phyloP scores from a whole-genome alignment of 2,797 vertebrate species.

The Pseudochirops cupreus region DNA sequence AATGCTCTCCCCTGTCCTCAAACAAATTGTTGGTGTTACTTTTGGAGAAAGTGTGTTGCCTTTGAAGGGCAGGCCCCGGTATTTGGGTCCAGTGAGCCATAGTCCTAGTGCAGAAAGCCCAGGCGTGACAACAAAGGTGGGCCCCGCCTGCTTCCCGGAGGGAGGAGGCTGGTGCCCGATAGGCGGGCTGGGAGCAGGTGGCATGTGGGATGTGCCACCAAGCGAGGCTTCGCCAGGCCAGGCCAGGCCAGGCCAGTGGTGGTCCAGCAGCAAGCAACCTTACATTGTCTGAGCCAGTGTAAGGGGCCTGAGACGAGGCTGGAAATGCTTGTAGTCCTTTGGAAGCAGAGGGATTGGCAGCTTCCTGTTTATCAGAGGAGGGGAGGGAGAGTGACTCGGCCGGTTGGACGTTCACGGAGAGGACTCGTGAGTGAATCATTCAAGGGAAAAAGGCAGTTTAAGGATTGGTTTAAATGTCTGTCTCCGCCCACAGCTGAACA shows the following conservation, averaged over 20 bases:
- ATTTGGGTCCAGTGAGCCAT: neutral
- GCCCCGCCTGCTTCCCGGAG: neutral
- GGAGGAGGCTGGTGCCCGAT: neutral
- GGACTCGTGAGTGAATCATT: neutral
- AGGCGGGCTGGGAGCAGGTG: neutral
- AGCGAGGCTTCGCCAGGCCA: neutral
- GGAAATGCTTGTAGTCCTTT: conserved; percentile 11
- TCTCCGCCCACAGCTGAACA: neutral
- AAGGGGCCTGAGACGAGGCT: conserved; percentile 20
- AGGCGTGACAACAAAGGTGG: no score
- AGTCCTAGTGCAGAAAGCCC: neutral
- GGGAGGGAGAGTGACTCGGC: neutral
- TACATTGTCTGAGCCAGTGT: no score
- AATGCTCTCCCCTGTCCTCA: neutral
- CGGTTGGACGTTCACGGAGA: conserved; percentile 5
- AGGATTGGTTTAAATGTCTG: conserved; percentile 26
- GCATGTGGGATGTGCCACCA: neutral
- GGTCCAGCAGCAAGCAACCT: neutral
- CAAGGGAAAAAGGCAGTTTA: conserved; percentile 12
- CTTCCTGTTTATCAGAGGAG: conserved; percentile 32
- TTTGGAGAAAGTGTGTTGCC: neutral
- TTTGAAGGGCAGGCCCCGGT: neutral
- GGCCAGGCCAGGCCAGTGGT: neutral
- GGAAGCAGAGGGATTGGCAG: neutral
- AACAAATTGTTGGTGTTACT: neutral